A percentile compares a stretch with the other conserved stretches of the same genome.
phyloP scores from a whole-genome alignment of 2,888 invertebrate species.

The Eretmocerus hayati region DNA sequence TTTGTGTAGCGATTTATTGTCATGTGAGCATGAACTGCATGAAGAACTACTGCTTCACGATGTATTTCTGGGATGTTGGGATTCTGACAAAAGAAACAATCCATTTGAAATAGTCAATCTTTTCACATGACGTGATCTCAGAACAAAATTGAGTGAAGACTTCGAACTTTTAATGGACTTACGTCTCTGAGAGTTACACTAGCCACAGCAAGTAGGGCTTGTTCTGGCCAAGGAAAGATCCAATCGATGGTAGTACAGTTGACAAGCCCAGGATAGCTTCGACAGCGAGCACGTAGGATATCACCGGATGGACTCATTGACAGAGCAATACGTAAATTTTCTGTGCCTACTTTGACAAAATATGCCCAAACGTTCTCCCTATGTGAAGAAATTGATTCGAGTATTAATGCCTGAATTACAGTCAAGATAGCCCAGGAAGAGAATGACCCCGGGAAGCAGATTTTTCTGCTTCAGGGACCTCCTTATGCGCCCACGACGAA shows the following conservation, averaged over 20 bases:
- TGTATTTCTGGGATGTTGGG: constrained; percentile 60
- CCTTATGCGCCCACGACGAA: too few species aligned
- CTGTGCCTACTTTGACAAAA: constrained; percentile 69
- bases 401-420: too few species aligned
- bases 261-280: constrained; percentile 86
- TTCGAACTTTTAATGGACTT: constrained; percentile 38
- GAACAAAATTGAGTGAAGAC: not conserved
- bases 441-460: too few species aligned
- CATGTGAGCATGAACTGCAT: constrained; percentile 81
- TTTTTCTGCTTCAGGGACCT: too few species aligned
- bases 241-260: constrained; percentile 90
- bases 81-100: constrained; percentile 48
- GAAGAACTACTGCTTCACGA: constrained; percentile 66
- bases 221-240: constrained; percentile 90
- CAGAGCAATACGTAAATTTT: constrained; percentile 82
- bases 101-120: not conserved
- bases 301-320: constrained; percentile 88
- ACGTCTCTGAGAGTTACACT: constrained; percentile 75
- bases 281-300: constrained; percentile 71
- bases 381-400: constrained; percentile 27
- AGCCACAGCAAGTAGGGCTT: constrained; percentile 82
- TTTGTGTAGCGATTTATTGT: constrained; percentile 64
- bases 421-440: too few species aligned
- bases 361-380: constrained; percentile 82
- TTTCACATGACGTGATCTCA: not conserved